Conservation (phyloP, 37 sponge, comb jelly and placozoan genomes). For the Chondrosia reniformis region DNA sequence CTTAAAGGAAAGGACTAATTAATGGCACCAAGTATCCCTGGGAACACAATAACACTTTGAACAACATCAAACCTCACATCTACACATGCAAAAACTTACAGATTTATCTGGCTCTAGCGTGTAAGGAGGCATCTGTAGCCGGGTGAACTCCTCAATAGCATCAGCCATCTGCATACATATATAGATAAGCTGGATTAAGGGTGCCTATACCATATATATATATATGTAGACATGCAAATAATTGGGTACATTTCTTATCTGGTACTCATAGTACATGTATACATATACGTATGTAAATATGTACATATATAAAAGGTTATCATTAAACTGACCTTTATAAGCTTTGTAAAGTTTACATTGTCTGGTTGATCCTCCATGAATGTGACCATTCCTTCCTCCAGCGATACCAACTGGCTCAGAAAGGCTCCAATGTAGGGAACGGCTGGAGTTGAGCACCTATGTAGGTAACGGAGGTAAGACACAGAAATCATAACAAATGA, state of each 20-base stretch:
- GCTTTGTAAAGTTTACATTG: slow-evolving; percentile 61
- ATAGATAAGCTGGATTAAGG: neutral
- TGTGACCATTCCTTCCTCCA: slow-evolving; percentile 67
- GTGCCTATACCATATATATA: neutral
- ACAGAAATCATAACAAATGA: neutral
- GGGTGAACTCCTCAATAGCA: slow-evolving; percentile 55
- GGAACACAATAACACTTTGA: too few species aligned
- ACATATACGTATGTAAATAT: neutral
- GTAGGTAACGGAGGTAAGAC: neutral
- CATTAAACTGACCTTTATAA: slow-evolving; percentile 32
- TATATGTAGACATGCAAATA: neutral
- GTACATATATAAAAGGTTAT: neutral
- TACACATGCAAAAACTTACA: slow-evolving; percentile 23
- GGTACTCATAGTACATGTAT: neutral
- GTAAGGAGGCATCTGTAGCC: slow-evolving; percentile 53
- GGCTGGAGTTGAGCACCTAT: slow-evolving; percentile 47
- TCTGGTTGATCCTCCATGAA: slow-evolving; percentile 60
- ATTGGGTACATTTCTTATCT: neutral
- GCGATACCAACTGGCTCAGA: slow-evolving; percentile 55
- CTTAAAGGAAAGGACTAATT: too few species aligned
- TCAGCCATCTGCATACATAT: slow-evolving; percentile 29
- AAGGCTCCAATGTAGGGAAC: slow-evolving; percentile 67
- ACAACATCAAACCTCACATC: too few species aligned
- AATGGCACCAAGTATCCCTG: too few species aligned
- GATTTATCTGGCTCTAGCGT: slow-evolving; percentile 34